Evolutionary conservation across 2,888 invertebrate genomes (phyloP).

Genomic region (Elmis aenea): DNA sequence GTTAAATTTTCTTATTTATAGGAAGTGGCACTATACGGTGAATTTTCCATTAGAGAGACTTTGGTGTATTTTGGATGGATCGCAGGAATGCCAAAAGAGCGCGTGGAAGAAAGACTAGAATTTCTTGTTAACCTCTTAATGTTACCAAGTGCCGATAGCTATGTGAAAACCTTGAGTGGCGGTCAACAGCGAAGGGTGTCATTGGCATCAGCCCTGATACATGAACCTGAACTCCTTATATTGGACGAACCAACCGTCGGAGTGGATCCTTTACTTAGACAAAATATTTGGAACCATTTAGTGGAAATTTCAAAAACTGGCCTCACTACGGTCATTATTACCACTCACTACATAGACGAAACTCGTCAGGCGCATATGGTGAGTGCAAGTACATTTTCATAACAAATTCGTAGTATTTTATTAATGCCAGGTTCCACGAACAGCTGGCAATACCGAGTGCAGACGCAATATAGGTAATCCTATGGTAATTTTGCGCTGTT

Average conservation of each 20-base stretch:
- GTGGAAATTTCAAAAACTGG: constrained; percentile 72
- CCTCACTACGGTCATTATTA: constrained; percentile 76
- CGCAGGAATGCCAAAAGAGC: constrained; percentile 35
- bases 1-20: no score
- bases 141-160: constrained; percentile 31
- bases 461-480: no score
- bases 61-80: constrained; percentile 45
- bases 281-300: constrained; percentile 82
- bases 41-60: constrained; percentile 44
- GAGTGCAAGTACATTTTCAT: no score
- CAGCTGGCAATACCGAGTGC: no score
- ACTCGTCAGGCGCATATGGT: constrained; percentile 77
- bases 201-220: constrained; percentile 80
- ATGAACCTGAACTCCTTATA: constrained; percentile 84
- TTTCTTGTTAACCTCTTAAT: constrained; percentile 26
- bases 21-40: constrained; percentile 44
- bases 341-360: constrained; percentile 85
- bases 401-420: no score
- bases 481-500: no score
- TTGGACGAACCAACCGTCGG: constrained; percentile 93
- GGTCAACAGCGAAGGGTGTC: constrained; percentile 88
- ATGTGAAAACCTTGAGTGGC: constrained; percentile 75
- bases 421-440: no score
- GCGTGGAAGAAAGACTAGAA: constrained; percentile 31
- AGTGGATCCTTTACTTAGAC: constrained; percentile 81